These are phyloP conservation scores for Acanthaster planci DNA, from an alignment of 35 echinoderm and acorn worm genomes.

Conservation along the genomic window DNA sequence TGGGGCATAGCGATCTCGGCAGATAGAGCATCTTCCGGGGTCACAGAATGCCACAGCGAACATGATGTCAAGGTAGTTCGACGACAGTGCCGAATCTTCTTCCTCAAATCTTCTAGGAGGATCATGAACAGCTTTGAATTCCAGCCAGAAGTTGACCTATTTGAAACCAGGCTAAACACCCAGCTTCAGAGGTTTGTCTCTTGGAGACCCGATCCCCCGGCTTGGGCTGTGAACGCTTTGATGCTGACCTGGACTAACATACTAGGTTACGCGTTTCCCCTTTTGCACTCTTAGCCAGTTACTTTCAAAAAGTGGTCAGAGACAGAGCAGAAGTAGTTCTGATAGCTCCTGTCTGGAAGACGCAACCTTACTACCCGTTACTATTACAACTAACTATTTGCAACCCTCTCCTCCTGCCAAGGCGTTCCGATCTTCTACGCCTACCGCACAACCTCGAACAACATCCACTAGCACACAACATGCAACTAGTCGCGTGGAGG, in stretches of 20 bases:
- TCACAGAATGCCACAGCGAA: no score
- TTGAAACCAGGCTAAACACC: conserved; percentile 62
- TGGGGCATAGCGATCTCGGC: no score
- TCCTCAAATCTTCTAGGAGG: background rate
- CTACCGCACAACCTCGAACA: background rate
- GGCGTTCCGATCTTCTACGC: background rate
- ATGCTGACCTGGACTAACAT: conserved; percentile 43
- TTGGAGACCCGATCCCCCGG: conserved; percentile 64
- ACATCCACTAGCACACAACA: background rate
- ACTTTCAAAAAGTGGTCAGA: conserved; percentile 42
- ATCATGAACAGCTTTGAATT: conserved; percentile 22
- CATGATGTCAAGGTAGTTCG: no score
- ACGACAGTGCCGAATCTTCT: no score
- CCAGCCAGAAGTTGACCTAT: conserved; percentile 54
- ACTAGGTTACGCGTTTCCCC: conserved; percentile 28
- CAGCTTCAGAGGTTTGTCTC: conserved; percentile 48
- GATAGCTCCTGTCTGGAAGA: conserved; percentile 26
- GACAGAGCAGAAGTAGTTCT: conserved; percentile 41
- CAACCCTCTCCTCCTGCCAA: background rate
- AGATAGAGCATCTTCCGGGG: conserved; percentile 44
- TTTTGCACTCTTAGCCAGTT: background rate
- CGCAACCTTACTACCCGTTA: background rate
- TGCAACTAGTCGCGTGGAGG: conserved; percentile 30
- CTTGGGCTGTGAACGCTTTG: conserved; percentile 54
- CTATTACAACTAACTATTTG: background rate